phyloP scores from a whole-genome alignment of 2,797 vertebrate genomes.

The Pangasius krempfi region DNA sequence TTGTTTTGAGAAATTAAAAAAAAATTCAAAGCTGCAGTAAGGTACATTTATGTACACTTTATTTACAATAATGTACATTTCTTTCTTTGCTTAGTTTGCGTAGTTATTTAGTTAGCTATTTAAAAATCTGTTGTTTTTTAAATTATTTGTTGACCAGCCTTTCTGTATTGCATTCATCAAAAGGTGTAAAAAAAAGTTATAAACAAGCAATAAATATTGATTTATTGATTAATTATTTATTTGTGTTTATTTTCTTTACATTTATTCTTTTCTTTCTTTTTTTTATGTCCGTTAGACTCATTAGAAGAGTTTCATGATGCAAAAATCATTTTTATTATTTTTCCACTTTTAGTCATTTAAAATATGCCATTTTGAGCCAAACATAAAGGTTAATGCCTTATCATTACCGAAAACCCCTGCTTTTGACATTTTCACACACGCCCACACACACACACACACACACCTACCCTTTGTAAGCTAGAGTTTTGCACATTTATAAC shows the following conservation, averaged over 20 bases:
- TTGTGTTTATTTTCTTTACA: background rate
- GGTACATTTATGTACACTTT: too few relatives aligned
- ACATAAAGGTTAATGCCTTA: background rate
- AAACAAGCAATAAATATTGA: background rate
- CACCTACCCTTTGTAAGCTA: background rate
- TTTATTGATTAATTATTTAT: background rate
- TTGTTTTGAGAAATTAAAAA: background rate
- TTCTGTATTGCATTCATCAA: background rate
- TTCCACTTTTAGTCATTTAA: background rate
- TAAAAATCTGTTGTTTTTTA: background rate
- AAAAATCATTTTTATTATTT: background rate
- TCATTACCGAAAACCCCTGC: background rate
- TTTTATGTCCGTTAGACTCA: background rate
- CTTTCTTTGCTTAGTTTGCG: background rate
- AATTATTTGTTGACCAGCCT: background rate
- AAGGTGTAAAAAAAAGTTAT: background rate
- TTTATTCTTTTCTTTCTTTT: background rate
- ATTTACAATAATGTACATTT: background rate
- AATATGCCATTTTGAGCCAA: background rate
- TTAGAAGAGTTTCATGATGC: background rate
- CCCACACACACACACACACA: background rate
- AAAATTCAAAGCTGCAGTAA: background rate
- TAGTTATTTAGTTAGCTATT: background rate
- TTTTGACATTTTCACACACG: background rate
- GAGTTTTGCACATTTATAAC: slow-evolving; percentile 43